Percentiles rank a stretch among this genome's conserved stretches.
Conservation (phyloP, 2,113 vertebrate genomes). For the Microcebus ravelobensis region DNA sequence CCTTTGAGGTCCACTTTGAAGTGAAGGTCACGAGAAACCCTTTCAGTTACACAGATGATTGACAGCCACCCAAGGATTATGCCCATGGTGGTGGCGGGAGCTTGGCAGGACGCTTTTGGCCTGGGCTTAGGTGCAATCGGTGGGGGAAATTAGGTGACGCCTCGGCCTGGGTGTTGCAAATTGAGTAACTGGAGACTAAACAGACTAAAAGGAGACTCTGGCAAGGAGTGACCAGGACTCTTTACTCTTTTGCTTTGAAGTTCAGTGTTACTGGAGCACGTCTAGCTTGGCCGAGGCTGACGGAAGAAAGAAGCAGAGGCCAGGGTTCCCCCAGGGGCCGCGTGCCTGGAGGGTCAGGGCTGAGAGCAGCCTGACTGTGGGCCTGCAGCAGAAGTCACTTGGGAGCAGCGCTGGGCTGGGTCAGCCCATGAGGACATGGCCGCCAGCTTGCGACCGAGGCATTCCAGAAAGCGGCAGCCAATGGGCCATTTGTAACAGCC, state of each 20-base stretch:
- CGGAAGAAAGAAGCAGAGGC: not conserved
- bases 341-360: not conserved
- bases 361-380: not conserved
- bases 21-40: not conserved
- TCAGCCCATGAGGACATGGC: not conserved
- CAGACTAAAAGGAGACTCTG: too few relatives aligned
- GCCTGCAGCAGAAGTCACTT: not conserved
- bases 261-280: not conserved
- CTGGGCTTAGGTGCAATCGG: not conserved
- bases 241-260: not conserved
- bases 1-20: not conserved
- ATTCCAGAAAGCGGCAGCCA: not conserved
- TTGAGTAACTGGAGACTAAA: not conserved
- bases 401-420: not conserved
- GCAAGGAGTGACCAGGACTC: not conserved
- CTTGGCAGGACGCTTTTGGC: not conserved
- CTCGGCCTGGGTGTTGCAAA: not conserved
- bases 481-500: accelerated
- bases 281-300: not conserved
- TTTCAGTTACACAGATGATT: not conserved
- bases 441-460: not conserved
- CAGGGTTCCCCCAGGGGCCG: accelerated
- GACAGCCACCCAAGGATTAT: not conserved
- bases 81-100: not conserved
- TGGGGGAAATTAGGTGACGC: not conserved